These are phyloP conservation scores for Taxidea taxus DNA, from an alignment of 2,113 vertebrate species.

Conservation along the genomic window DNA sequence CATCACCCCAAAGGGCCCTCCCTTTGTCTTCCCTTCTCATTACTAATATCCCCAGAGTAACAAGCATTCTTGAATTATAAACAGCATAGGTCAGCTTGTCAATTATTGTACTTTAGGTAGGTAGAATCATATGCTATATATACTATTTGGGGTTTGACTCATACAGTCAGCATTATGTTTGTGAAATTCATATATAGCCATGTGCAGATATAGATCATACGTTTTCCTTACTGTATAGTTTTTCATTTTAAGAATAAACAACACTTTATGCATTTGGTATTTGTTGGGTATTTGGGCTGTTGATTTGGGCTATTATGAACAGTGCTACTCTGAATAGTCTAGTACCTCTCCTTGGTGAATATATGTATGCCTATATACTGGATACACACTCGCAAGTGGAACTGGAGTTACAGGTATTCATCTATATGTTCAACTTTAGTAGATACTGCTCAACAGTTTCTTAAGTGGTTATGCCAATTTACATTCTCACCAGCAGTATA, in stretches of 20 bases:
- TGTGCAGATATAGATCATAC: background rate
- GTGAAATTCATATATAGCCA: background rate
- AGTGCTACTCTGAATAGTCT: background rate
- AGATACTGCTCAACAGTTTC: background rate
- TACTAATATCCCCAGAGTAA: background rate
- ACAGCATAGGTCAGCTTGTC: background rate
- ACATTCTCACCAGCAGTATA: background rate
- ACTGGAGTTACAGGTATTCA: background rate
- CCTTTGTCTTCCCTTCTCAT: background rate
- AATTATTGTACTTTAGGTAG: background rate
- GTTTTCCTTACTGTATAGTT: conserved; percentile 6
- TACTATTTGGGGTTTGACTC: background rate
- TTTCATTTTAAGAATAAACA: conserved; percentile 37
- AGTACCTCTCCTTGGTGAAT: background rate
- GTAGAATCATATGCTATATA: background rate
- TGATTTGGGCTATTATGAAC: background rate
- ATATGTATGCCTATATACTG: background rate
- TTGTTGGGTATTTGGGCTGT: background rate
- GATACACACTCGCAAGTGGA: background rate
- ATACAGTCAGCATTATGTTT: background rate
- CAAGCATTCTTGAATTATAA: background rate
- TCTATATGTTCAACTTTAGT: conserved; percentile 5
- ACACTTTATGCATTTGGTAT: background rate
- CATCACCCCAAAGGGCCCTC: background rate
- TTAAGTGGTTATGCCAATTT: background rate